These are phyloP conservation scores for Cantharis rufa DNA, from an alignment of 2,888 invertebrate species.

Conservation along the genomic window DNA sequence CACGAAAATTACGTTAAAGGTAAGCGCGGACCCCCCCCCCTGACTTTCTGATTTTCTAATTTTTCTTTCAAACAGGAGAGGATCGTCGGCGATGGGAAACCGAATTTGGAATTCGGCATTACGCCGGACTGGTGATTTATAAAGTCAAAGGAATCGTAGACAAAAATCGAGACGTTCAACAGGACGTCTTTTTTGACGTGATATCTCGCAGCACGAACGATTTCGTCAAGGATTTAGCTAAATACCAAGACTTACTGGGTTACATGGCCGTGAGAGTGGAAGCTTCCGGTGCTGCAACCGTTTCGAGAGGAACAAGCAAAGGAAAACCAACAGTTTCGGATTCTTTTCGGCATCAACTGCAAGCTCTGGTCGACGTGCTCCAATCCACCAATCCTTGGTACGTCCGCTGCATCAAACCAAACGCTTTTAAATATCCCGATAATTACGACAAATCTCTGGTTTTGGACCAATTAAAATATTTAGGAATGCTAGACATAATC, in stretches of 20 bases:
- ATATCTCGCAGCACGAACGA: constrained; percentile 82
- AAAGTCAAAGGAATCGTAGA: constrained; percentile 83
- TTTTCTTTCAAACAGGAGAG: constrained; percentile 57
- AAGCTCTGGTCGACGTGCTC: constrained; percentile 85
- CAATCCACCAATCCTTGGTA: constrained; percentile 92
- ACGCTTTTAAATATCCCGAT: constrained; percentile 79
- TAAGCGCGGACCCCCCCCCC: constrained; percentile 24
- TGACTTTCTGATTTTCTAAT: neutral
- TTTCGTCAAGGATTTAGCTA: constrained; percentile 77
- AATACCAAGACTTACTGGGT: constrained; percentile 62
- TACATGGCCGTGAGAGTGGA: constrained; percentile 29
- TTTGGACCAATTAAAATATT: constrained; percentile 83
- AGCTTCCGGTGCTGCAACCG: constrained; percentile 58
- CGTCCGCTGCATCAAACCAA: constrained; percentile 91
- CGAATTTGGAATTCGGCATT: constrained; percentile 87
- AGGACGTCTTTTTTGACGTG: constrained; percentile 89
- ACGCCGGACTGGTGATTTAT: constrained; percentile 88
- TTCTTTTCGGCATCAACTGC: constrained; percentile 84
- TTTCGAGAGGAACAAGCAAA: constrained; percentile 84
- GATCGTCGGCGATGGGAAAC: constrained; percentile 88
- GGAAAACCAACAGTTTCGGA: constrained; percentile 89
- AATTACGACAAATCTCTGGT: constrained; percentile 81
- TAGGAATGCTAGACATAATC: constrained; percentile 93
- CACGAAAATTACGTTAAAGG: constrained; percentile 84
- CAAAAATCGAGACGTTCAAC: constrained; percentile 90